Evolutionary conservation across 1,140 invertebrate genomes (phyloP).

Genomic region (Drosophila kikkawai): DNA sequence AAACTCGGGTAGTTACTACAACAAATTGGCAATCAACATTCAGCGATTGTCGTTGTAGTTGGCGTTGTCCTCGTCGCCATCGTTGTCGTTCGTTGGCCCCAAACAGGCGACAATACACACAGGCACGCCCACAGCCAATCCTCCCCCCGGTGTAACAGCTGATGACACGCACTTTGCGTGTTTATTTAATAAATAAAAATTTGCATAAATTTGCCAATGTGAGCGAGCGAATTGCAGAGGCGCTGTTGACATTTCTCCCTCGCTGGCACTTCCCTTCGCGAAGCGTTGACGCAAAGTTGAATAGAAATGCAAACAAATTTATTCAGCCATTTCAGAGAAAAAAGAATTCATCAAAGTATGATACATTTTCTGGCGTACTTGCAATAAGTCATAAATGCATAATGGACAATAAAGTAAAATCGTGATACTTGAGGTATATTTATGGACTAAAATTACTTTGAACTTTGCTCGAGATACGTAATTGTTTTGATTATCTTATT

Average conservation of each 20-base stretch:
- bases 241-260: conserved; percentile 45
- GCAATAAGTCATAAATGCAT: conserved; percentile 40
- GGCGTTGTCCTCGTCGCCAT: conserved; percentile 45
- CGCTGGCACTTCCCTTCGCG: not conserved
- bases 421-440: not conserved
- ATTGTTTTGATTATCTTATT: not conserved
- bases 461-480: not conserved
- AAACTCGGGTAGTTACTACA: conserved; percentile 50
- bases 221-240: conserved; percentile 30
- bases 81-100: conserved; percentile 57
- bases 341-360: conserved; percentile 40
- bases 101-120: not conserved
- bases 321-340: conserved; percentile 16
- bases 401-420: not conserved
- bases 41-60: conserved; percentile 36
- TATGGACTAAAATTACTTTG: not conserved
- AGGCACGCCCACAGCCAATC: conserved; percentile 1
- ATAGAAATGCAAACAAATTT: conserved; percentile 57
- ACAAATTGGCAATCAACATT: conserved; percentile 69
- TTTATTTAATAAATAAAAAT: conserved; percentile 82
- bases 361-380: not conserved
- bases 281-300: conserved; percentile 30
- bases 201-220: conserved; percentile 75
- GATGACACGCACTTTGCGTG: conserved; percentile 76
- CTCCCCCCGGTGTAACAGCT: conserved; percentile 36